Evolutionary conservation across 1,140 invertebrate species (phyloP), one percentile per base, ranked within the genome.

Genomic region (Triops cancriformis): DNA sequence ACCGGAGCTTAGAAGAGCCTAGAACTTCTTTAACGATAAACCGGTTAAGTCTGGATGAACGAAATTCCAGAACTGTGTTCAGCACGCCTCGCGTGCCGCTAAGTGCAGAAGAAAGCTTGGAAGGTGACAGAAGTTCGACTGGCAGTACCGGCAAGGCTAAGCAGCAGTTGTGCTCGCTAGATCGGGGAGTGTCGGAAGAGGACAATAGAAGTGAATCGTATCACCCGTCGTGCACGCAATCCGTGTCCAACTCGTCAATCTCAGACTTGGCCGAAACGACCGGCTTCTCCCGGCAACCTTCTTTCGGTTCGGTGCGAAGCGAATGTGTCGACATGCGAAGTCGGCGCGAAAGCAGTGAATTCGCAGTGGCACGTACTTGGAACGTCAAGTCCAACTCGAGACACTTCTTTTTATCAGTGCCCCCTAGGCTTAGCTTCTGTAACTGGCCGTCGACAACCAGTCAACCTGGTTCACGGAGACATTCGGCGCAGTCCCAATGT

Each of bases 231-330:
- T 23, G 51, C 51, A 64, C 51, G 14, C 51, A 64, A 64, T 64
- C 51, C 6, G 23, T 64, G 23, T 64, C 51, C 10, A 64, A 64
- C 18, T 64, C 51, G 1, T n/a, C 51, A 10, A 64, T 64, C 6
- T 64, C 51, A 23, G 51, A 64, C 18, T 23, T 23, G 18, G 18
- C 51, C 5, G 51, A 64, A 64, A 23, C 51, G 18, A 64, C 9
- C 23, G 51, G 37, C 26, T 43, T 42, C 14, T 76, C 74, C 18
- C 37, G 74, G 12, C 74, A 42, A 26, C 37, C 74, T 11, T 74
- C 73, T n/a, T 74, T 76, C 31, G 26, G 74, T 76, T 76, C 74
- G 27, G 41, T 76, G 11, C 27, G 74, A 9, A 76, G 74, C 26
- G 73, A 74, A 64, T 64, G 51, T 64, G 51, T 64, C 5, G 51